Conservation (phyloP, 2,888 invertebrate species). For the Morinoia aosen region DNA sequence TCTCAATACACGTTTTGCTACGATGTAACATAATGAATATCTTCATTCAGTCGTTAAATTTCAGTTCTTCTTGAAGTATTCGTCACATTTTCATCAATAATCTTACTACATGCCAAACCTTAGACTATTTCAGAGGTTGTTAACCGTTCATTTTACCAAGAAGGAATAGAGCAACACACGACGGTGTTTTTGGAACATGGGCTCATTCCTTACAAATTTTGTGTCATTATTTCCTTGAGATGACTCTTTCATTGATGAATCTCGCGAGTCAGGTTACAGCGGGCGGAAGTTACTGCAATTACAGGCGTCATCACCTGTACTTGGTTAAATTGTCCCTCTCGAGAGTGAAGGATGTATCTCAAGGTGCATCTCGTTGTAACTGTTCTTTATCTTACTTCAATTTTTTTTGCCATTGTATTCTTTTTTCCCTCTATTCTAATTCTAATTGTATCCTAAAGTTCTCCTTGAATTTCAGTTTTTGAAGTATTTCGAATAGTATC, state of each 20-base stretch:
- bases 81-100: no score
- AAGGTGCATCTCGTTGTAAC: background rate
- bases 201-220: background rate
- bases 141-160: background rate
- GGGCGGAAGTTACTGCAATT: slow-evolving; percentile 5
- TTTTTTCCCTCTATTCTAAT: background rate
- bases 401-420: background rate
- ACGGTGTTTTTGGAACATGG: background rate
- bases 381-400: background rate
- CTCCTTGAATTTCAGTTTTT: no score
- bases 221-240: background rate
- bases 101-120: no score
- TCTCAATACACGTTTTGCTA: no score
- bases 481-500: background rate
- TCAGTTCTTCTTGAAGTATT: no score
- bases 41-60: no score
- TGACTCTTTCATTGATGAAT: background rate
- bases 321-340: background rate
- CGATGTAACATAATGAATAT: no score
- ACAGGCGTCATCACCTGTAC: background rate
- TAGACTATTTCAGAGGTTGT: no score
- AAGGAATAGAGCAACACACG: background rate
- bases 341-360: background rate
- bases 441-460: background rate
- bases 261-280: background rate